Percentiles rank a stretch among this genome's conserved stretches.
These are phyloP conservation scores for Acanthurus lineatus DNA, from an alignment of 2,797 vertebrate species.

Conservation along the genomic window DNA sequence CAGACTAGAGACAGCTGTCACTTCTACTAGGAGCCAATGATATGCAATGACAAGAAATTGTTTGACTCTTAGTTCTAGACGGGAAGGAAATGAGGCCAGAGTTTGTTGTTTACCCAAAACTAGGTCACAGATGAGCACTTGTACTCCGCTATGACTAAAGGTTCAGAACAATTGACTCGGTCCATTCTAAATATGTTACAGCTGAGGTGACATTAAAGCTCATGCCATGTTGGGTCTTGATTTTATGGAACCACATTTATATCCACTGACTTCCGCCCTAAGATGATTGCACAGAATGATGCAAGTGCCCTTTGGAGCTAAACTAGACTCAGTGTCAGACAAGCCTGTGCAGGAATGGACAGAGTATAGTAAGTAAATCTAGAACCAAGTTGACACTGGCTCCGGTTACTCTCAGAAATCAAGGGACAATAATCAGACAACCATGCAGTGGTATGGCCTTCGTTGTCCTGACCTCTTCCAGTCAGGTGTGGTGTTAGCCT, in stretches of 20 bases:
- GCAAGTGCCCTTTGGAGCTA: conserved; percentile 49
- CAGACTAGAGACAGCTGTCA: conserved; percentile 78
- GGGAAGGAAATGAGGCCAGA: conserved; percentile 48
- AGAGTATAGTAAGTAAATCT: conserved; percentile 23
- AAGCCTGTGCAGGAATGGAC: conserved; percentile 33
- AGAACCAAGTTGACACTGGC: conserved; percentile 36
- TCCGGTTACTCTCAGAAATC: conserved; percentile 46
- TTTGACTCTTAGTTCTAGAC: conserved; percentile 49
- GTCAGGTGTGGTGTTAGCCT: conserved; percentile 52
- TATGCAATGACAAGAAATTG: conserved; percentile 58
- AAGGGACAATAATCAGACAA: conserved; percentile 37
- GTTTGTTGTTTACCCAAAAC: conserved; percentile 53
- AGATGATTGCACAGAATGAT: conserved; percentile 54
- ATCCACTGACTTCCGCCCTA: conserved; percentile 36
- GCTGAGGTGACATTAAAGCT: conserved; percentile 10
- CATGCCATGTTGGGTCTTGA: conserved; percentile 6
- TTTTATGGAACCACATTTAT: conserved; percentile 45
- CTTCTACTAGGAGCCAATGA: conserved; percentile 64
- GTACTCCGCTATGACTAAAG: conserved; percentile 8
- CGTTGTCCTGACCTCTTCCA: conserved; percentile 67
- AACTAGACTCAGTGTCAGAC: conserved; percentile 16
- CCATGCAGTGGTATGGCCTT: conserved; percentile 40
- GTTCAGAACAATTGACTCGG: conserved; percentile 9
- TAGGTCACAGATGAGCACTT: conserved; percentile 48
- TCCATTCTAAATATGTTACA: conserved; percentile 9